Evolutionary conservation across 92 coral and sea anemone genomes (phyloP).

Genomic region (Actinernus sp.): DNA sequence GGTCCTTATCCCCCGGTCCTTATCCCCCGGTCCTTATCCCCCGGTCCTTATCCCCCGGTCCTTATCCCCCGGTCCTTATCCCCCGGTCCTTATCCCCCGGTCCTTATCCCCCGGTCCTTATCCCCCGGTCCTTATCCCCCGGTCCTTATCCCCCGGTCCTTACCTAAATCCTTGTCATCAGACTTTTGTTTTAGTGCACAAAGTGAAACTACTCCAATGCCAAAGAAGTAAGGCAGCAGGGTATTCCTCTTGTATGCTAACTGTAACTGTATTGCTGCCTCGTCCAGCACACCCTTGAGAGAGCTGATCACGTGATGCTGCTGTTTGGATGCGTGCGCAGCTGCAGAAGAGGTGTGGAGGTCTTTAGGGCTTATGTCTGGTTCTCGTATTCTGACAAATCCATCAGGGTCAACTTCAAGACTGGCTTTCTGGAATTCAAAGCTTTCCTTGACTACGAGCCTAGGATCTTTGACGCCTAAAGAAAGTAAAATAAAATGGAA

Average conservation of each 20-base stretch:
- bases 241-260: slow-evolving; percentile 93
- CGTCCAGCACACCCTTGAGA: slow-evolving; percentile 67
- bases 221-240: slow-evolving; percentile 85
- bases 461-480: slow-evolving; percentile 51
- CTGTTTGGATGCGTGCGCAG: slow-evolving; percentile 28
- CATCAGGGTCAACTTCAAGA: slow-evolving; percentile 60
- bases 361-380: slow-evolving; percentile 6
- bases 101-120: too few relatives aligned
- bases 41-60: too few relatives aligned
- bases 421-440: slow-evolving; percentile 60
- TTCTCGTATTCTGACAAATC: slow-evolving; percentile 61
- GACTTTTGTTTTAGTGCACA: slow-evolving; percentile 37
- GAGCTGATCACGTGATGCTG: slow-evolving; percentile 43
- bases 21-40: too few relatives aligned
- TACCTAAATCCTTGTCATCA: slow-evolving; percentile 27
- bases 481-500: too few relatives aligned
- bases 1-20: too few relatives aligned
- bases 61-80: too few relatives aligned
- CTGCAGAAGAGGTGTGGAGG: slow-evolving; percentile 12
- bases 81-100: too few relatives aligned
- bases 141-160: too few relatives aligned
- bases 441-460: slow-evolving; percentile 51
- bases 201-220: slow-evolving; percentile 87
- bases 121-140: too few relatives aligned
- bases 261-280: slow-evolving; percentile 87